Evolutionary conservation across 2,113 vertebrate genomes (phyloP).

Genomic region (Dipodomys stephensi): DNA sequence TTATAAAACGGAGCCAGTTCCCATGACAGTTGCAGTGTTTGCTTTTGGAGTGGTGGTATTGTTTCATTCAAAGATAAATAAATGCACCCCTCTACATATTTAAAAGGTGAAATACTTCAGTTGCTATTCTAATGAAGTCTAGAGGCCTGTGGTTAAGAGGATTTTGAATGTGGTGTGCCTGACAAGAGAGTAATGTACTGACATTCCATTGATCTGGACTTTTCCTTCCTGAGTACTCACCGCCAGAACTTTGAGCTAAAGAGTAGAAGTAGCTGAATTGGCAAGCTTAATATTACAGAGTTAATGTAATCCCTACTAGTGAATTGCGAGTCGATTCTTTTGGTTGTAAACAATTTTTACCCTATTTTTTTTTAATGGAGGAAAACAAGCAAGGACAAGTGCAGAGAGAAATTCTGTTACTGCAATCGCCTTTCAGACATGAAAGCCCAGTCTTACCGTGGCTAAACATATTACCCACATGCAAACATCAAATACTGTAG

Average conservation of each 20-base stretch:
- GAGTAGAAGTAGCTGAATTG: neutral
- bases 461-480: neutral
- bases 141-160: neutral
- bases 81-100: neutral
- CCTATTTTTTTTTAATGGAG: neutral
- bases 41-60: no score
- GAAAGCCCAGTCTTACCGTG: neutral
- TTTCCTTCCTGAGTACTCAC: neutral
- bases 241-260: neutral
- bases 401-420: neutral
- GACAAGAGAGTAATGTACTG: neutral
- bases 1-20: neutral
- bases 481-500: neutral
- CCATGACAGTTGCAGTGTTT: no score
- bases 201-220: neutral
- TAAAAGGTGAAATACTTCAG: conserved; percentile 29
- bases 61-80: neutral
- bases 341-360: conserved; percentile 14
- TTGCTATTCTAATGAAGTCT: neutral
- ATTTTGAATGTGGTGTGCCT: neutral
- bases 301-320: neutral
- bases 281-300: neutral
- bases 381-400: neutral
- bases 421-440: neutral
- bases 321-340: neutral